These are phyloP conservation scores for Drosophila nannoptera DNA, from an alignment of 1,140 invertebrate genomes.

Conservation along the genomic window DNA sequence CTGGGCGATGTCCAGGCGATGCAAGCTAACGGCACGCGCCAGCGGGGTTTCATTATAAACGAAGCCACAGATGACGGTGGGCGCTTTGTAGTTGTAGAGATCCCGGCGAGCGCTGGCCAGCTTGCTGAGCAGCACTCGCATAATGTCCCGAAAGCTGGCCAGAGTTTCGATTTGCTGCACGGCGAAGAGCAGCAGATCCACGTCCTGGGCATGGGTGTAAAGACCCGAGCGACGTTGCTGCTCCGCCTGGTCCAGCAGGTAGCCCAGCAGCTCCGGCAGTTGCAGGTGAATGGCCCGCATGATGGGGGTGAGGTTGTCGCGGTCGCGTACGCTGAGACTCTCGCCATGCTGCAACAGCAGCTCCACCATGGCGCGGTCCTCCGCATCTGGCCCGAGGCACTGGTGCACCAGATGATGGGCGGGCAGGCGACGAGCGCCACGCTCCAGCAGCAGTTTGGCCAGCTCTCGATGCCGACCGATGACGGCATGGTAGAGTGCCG, in stretches of 20 bases:
- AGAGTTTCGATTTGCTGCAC: constrained; percentile 78
- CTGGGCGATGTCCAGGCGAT: constrained; percentile 79
- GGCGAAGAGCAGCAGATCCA: constrained; percentile 78
- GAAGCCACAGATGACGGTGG: constrained; percentile 52
- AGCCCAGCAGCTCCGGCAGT: constrained; percentile 80
- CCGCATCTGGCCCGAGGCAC: constrained; percentile 76
- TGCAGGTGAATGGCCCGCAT: constrained; percentile 82
- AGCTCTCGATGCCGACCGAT: constrained; percentile 79
- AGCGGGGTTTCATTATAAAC: constrained; percentile 80
- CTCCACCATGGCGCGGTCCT: constrained; percentile 80
- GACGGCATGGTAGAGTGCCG: constrained; percentile 81
- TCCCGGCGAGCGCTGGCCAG: constrained; percentile 47
- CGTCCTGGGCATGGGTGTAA: constrained; percentile 68
- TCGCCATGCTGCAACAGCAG: constrained; percentile 80
- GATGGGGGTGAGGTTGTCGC: constrained; percentile 82
- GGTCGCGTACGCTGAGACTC: constrained; percentile 80
- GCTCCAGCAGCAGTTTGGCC: constrained; percentile 79
- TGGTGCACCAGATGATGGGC: constrained; percentile 82
- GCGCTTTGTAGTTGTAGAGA: constrained; percentile 45
- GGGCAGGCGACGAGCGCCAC: constrained; percentile 82
- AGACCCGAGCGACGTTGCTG: constrained; percentile 42
- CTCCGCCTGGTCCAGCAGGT: constrained; percentile 79
- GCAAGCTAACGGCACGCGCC: constrained; percentile 79
- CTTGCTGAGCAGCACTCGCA: constrained; percentile 79
- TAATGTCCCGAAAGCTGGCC: constrained; percentile 76